These are phyloP conservation scores for Pollenia angustigena DNA, from an alignment of 2,888 invertebrate genomes.

Conservation along the genomic window DNA sequence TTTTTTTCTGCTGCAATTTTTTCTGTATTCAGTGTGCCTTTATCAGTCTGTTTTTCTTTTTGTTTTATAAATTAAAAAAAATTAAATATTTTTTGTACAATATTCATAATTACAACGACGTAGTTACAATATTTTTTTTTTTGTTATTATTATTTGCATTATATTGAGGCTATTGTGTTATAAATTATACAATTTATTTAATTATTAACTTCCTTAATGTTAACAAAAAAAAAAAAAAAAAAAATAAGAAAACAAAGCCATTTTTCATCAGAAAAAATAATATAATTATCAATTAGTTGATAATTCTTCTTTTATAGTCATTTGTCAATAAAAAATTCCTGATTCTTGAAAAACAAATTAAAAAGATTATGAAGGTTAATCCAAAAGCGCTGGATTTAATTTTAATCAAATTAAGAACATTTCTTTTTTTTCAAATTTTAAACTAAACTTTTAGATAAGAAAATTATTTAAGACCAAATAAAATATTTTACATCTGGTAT, in stretches of 20 bases:
- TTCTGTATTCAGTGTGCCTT: constrained; percentile 29
- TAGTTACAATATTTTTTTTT: constrained; percentile 17
- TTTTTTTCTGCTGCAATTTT: constrained; percentile 28
- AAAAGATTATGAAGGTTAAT: neutral
- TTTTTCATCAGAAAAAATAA: constrained; percentile 14
- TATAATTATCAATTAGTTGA: constrained; percentile 33
- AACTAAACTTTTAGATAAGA: too few relatives aligned
- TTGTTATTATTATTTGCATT: constrained; percentile 22
- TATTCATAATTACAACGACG: constrained; percentile 40
- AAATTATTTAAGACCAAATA: too few relatives aligned
- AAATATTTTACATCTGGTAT: too few relatives aligned
- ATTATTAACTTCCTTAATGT: constrained; percentile 60
- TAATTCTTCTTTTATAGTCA: constrained; percentile 18
- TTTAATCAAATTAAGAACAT: too few relatives aligned
- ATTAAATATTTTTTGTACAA: constrained; percentile 25
- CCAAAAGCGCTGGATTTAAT: too few relatives aligned
- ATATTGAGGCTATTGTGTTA: constrained; percentile 64
- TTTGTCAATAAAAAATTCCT: constrained; percentile 23
- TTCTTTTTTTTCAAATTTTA: too few relatives aligned
- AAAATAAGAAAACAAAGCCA: constrained; percentile 32
- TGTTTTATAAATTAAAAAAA: neutral
- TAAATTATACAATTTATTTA: constrained; percentile 62
- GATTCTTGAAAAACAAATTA: constrained; percentile 17
- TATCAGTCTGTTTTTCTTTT: constrained; percentile 48
- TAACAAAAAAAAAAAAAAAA: constrained; percentile 14